Percentiles rank a stretch among this genome's conserved stretches.
phyloP scores from a whole-genome alignment of 2,113 vertebrate genomes.

The Amblyopsis rosae region DNA sequence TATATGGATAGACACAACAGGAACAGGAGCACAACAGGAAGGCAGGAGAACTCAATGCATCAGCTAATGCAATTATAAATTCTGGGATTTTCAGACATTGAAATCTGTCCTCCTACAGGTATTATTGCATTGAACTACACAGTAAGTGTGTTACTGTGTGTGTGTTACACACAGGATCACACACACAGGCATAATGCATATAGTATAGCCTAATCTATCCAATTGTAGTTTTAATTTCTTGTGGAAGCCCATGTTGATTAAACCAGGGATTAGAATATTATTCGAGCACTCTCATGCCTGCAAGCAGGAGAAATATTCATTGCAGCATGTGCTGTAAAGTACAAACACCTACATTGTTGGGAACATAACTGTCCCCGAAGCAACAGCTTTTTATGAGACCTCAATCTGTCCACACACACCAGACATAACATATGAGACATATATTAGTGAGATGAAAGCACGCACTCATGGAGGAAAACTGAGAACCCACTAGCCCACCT shows the following conservation, averaged over 20 bases:
- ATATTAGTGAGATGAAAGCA: slow-evolving; percentile 43
- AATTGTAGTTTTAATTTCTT: slow-evolving; percentile 11
- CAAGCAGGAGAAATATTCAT: slow-evolving; percentile 6
- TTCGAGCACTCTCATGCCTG: background rate
- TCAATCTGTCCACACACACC: slow-evolving; percentile 24
- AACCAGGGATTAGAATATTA: slow-evolving; percentile 15
- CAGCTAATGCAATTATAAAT: too few species aligned
- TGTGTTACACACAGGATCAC: background rate
- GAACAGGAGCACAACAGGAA: background rate
- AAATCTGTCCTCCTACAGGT: background rate
- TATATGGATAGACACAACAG: background rate
- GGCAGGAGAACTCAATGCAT: background rate
- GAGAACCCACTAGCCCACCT: slow-evolving; percentile 5
- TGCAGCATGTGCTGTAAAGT: slow-evolving; percentile 11
- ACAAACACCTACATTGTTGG: slow-evolving; percentile 10
- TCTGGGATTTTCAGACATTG: too few species aligned
- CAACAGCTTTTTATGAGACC: background rate
- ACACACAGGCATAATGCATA: background rate
- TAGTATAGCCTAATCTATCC: background rate
- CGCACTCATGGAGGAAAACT: slow-evolving; percentile 18
- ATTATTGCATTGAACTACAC: background rate
- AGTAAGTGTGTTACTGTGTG: background rate
- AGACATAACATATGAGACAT: background rate
- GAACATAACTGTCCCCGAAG: slow-evolving; percentile 4
- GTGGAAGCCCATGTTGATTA: slow-evolving; percentile 30